Base-by-base conservation (phyloP, 1,140 invertebrate genomes). In the Steinernema feltiae region DNA sequence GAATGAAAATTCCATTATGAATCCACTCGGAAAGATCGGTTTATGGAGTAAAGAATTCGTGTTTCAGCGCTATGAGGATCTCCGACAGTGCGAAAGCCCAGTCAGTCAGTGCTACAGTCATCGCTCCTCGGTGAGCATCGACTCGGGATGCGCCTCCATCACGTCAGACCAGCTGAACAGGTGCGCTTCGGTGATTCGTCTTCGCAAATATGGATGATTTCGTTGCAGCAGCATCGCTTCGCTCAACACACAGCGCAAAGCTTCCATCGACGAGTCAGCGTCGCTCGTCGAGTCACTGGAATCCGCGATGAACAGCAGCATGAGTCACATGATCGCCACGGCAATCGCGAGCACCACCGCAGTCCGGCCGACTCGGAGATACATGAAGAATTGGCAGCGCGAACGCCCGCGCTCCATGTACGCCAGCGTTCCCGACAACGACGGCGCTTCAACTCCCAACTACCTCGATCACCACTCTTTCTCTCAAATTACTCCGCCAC, bases 251-350 rank as follows among this genome's bases (percentile, higher is more conserved):
- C 53, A 17, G 3, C 53, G 53, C 53, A 63, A 63, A 63, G 53
- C 53, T 7, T 63, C 53, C 53, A 63, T 63, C 24, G 53, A 63
- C 53, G 53, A 63, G 24, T 63, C 15, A 27, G 53, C 53, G 3
- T 63, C 53, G 53, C 12, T 63, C 15, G 24, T 27, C 15, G 53
- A 63, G n/a, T n/a, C n/a, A 63, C 2, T 27, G 7, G 53, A 63
- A 15, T 12, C 24, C 53, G 24, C 12, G 15, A 63, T 3, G 7
- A 27, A 63, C 53, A 27, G 24, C 53, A 63, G 53, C 53, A 63
- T 63, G 53, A 63, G 7, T 63, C 53, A 63, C 53, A 63, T 63
- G 53, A 63, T 63, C 15, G 53, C 53, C 15, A 63, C 53, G 53
- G 53, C 53, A 3, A 63, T 63, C 53, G 53, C 53, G 7, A 63